phyloP scores from a whole-genome alignment of 1,140 invertebrate species.

The Heliothis virescens region DNA sequence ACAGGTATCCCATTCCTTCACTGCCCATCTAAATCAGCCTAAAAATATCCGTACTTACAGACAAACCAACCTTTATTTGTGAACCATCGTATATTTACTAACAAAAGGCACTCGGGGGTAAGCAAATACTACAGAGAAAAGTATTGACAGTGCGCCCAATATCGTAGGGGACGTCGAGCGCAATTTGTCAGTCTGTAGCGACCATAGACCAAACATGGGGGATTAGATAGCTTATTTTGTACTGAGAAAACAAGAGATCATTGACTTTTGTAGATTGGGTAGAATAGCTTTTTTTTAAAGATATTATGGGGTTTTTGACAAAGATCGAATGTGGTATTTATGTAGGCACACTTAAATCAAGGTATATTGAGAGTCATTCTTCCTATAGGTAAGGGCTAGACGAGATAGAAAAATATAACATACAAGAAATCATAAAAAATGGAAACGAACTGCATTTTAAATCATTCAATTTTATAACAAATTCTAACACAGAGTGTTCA shows the following conservation, averaged over 20 bases:
- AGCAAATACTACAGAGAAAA: conserved; percentile 21
- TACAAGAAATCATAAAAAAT: too few relatives aligned
- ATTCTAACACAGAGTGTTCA: not conserved
- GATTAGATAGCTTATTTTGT: conserved; percentile 30
- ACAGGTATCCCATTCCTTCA: not conserved
- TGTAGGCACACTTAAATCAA: too few relatives aligned
- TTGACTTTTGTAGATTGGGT: not conserved
- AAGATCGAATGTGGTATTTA: too few relatives aligned
- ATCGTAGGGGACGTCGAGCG: conserved; percentile 20
- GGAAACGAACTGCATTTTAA: too few relatives aligned
- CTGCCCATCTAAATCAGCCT: not conserved
- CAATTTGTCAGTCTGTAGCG: conserved; percentile 38
- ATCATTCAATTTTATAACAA: too few relatives aligned
- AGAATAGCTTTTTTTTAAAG: not conserved
- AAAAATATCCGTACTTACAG: conserved; percentile 2
- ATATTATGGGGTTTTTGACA: too few relatives aligned
- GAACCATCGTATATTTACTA: conserved; percentile 5
- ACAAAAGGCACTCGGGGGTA: conserved; percentile 23
- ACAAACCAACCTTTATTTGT: conserved; percentile 10
- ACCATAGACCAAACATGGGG: conserved; percentile 9
- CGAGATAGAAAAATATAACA: too few relatives aligned
- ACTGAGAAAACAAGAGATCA: not conserved
- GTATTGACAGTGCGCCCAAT: conserved; percentile 34
- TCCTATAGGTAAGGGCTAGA: too few relatives aligned
- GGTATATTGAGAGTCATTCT: too few relatives aligned